Evolutionary conservation across 2,888 invertebrate species (phyloP), one percentile per base, ranked within the genome.

Genomic region (Conchocele bisecta): DNA sequence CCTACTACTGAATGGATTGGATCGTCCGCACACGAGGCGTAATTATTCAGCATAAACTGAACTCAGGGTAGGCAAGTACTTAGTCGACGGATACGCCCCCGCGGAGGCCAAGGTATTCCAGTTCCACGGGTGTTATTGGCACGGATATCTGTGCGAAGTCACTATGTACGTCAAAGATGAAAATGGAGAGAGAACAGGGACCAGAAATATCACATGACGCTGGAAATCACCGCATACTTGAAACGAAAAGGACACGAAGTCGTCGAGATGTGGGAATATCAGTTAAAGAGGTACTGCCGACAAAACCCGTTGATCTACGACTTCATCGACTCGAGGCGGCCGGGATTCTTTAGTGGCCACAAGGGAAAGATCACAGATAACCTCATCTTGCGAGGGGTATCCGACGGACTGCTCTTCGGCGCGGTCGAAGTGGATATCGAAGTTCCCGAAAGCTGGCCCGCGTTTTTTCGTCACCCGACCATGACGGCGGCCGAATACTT

Each of bases 121-220:
- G 17, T 79, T 69, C 51, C 66, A 70, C n/a, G 67, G 79, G 3
- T 79, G 75, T 29, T 73, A 67, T 35, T 68, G 46, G 37, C 72
- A 74, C 35, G 70, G 70, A 4, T 70, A 73, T 51, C 26, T 41
- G 1, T 69, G 74, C 39, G 51, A 71, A 4, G 53, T 65, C 28
- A 69, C 61, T n/a, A 31, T 17, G 57, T 35, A 61, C 1, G 37
- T 65, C 28, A 31, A 22, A 11, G 50, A 75, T 56, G 48, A 79
- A 24, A 44, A 26, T 69, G 69, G 69, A 29, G 11, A 41, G 50
- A 29, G 41, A 60, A 7, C 56, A 17, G 46, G 22, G 22, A 3
- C 2, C 42, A 56, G 9, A 66, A 48, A 41, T 50, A 26, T 31
- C 39, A 35, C 15, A 58, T 37, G 37, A 75, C 70, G 2, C 17